Conservation (phyloP, 2,113 vertebrate genomes). For the Sus scrofa region T2T-Sscrofa CM000817.6:91382501-91383000, state of each 20-base stretch:
- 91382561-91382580: background rate
- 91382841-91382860: background rate
- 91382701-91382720: background rate
- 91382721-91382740: background rate
- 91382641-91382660: background rate
- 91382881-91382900: background rate
- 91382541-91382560: background rate
- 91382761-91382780: background rate
- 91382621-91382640: background rate
- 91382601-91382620: background rate
- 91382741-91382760: background rate
- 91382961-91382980: accelerated
- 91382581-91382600: background rate
- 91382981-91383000: accelerated
- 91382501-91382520: background rate
- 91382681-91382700: background rate
- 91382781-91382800: background rate
- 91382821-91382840: background rate
- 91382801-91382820: background rate
- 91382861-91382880: background rate
- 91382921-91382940: background rate
- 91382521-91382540: background rate
- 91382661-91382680: background rate
- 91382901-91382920: background rate
- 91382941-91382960: background rate